Base-by-base conservation (phyloP, 2,113 vertebrate genomes). In the Petaurus breviceps region DNA sequence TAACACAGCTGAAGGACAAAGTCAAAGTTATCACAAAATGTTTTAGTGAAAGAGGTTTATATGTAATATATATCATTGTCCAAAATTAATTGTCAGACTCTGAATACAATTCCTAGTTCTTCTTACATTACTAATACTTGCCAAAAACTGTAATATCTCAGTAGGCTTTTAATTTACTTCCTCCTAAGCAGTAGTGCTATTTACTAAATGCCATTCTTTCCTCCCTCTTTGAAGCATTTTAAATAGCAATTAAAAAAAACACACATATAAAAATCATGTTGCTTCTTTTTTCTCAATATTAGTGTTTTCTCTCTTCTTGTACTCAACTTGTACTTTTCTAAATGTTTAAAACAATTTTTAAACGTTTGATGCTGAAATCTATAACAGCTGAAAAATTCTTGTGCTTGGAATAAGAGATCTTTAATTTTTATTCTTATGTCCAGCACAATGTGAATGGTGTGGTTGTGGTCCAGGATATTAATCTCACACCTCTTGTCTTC, bases 321-420 rank as follows among this genome's bases (percentile, higher is more conserved):
- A 43, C 23, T 14, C 14, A 53, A 31, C 28, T n/a, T 47, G 54
- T 94, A 26, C 28, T 90, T 24, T 3, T 23, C 0, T 46, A 55
- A 57, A 49, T 0, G 51, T 84, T 89, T 24, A 25, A 11, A 22
- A 25, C 0, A 2, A 53, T 57, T 24, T n/a, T 25, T 26, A n/a
- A 55, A 31, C 0, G 43, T 43, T 90, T 54, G 37, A 43, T 26
- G 43, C 37, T 61, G 46, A 54, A 16, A 47, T 0, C 12, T 26
- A 84, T 16, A 90, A 92, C 1, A 28, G 14, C 43, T 92, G 51
- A 94, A 3, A 31, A 37, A 94, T 53, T 89, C 77, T 90, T 19
- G 46, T 93, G 91, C 93, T 97, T 91, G 51, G 53, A 97, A 91
- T 93, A n/a, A 97, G 95, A n/a, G 51, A 55, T 1, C 57, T 96